phyloP scores from a whole-genome alignment of 2,797 vertebrate genomes.

The Phrynocephalus vlangalii region DNA sequence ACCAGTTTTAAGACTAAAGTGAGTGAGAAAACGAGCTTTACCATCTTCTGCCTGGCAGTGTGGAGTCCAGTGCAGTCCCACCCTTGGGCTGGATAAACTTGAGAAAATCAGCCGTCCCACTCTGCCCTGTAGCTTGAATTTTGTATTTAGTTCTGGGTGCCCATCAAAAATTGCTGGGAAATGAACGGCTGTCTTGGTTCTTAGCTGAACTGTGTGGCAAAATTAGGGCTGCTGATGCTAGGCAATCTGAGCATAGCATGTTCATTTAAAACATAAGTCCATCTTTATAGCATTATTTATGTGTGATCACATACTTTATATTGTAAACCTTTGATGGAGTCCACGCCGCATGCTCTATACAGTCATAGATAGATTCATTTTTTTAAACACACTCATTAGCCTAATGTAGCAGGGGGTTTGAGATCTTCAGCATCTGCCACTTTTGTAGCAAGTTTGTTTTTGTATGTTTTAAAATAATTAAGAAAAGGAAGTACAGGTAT shows the following conservation, averaged over 20 bases:
- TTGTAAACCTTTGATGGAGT: background rate
- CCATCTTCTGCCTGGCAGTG: background rate
- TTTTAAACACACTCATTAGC: constrained; percentile 44
- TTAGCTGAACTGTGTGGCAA: background rate
- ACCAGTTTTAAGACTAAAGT: background rate
- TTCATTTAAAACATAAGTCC: background rate
- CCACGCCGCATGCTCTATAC: background rate
- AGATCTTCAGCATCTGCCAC: constrained; percentile 34
- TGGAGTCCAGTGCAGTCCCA: no score
- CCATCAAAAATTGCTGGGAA: background rate
- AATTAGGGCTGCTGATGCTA: background rate
- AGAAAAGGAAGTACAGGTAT: constrained; percentile 66
- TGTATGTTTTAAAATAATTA: constrained; percentile 67
- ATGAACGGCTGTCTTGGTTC: background rate
- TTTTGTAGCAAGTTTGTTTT: constrained; percentile 58
- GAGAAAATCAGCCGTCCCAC: background rate
- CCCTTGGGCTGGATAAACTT: background rate
- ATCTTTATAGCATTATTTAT: background rate
- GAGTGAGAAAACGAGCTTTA: background rate
- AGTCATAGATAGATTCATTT: background rate
- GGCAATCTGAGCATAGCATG: background rate
- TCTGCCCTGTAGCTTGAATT: background rate
- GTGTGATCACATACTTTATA: background rate
- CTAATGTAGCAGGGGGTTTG: constrained; percentile 55
- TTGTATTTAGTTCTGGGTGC: background rate